Evolutionary conservation across 2,888 invertebrate species (phyloP), one percentile per base, ranked within the genome.

Genomic region (Apodemia mormo): DNA sequence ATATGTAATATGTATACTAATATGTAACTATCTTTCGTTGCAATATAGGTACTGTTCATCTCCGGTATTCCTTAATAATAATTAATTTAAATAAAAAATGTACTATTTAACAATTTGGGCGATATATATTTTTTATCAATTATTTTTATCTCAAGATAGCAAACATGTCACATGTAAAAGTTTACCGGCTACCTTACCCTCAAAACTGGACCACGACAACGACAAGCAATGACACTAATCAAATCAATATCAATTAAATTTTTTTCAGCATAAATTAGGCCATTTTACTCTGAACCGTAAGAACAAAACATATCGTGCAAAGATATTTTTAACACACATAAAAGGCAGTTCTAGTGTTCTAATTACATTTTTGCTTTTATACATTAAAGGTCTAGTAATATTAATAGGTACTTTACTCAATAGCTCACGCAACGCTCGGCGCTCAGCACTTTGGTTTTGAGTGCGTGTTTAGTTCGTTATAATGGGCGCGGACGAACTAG

Each of bases 401-500:
- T 72, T 71, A 75, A 75, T 75, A 73, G 72, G 68, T 68, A 72
- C 68, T 68, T 70, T 73, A 64, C 67, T 61, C 66, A 66, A 52
- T 67, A 54, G 49, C 69, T 37, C 74, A 74, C 73, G 73, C 74
- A 68, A 73, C 68, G 61, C 54, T 43, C 30, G 43, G 49, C 54
- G 68, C 64, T 67, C 45, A 66, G 14, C 33, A 40, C 64, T 12
- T 69, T 70, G 56, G 52, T 64, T 64, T 65, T 68, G 49, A 70
- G 73, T 69, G 73, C 75, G 72, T 72, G 71, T 72, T 82, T 79
- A 79, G 82, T 79, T 80, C 79, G 79, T 76, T 77, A 77, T 81
- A 84, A 84, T 81, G 82, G 83, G 83, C 78, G 82, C 76, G 81
- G 85, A 80, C 77, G 75, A 77, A 33, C 14, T 61, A 73, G 81